Conservation (phyloP, 2,113 vertebrate species). For the Hypanus sabinus region DNA sequence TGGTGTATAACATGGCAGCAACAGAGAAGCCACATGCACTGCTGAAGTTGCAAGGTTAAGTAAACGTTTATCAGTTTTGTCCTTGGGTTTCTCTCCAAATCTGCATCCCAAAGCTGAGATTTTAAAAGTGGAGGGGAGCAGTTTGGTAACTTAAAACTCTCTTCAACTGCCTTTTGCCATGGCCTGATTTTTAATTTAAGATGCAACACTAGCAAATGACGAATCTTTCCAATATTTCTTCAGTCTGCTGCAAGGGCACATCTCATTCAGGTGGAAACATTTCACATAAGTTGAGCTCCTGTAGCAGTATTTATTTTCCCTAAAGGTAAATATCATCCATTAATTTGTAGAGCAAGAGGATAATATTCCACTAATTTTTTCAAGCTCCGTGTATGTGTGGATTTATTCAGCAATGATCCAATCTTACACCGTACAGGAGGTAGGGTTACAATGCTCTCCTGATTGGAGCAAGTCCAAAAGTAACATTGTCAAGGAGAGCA, state of each 20-base stretch:
- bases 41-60: too few species aligned
- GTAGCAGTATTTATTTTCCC: not conserved
- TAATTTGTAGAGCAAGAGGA: not conserved
- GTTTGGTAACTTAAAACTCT: not conserved
- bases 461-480: not conserved
- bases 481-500: not conserved
- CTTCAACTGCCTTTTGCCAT: not conserved
- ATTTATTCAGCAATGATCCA: not conserved
- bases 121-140: not conserved
- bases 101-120: too few species aligned
- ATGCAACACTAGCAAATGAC: not conserved
- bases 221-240: not conserved
- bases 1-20: too few species aligned
- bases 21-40: too few species aligned
- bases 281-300: not conserved
- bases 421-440: not conserved
- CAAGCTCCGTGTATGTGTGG: too few species aligned
- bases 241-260: not conserved
- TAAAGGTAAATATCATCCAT: not conserved
- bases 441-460: not conserved
- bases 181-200: not conserved
- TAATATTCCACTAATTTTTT: not conserved
- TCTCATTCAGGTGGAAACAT: not conserved
- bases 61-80: too few species aligned
- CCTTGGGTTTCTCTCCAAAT: too few species aligned